Conservation (phyloP, 1,140 invertebrate species). For the Drosophila saltans region DNA sequence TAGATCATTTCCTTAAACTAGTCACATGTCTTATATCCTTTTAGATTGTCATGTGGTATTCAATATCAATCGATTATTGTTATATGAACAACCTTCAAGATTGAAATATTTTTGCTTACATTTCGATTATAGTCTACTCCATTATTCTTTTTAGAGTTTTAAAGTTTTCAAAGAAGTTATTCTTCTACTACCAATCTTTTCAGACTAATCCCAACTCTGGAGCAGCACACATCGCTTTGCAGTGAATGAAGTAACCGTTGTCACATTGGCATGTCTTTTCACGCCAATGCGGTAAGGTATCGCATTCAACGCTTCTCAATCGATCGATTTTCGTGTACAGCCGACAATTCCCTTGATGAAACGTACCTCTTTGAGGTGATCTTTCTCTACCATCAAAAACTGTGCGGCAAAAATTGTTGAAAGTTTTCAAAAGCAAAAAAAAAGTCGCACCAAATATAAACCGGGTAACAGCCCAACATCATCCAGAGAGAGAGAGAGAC, state of each 20-base stretch:
- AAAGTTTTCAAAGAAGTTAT: too few species aligned
- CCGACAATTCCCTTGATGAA: conserved; percentile 59
- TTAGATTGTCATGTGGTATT: too few species aligned
- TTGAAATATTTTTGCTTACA: too few species aligned
- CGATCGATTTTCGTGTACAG: conserved; percentile 11
- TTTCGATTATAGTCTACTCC: too few species aligned
- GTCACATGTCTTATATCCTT: too few species aligned
- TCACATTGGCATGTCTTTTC: conserved; percentile 69
- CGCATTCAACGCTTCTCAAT: conserved; percentile 75
- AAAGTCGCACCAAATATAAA: conserved; percentile 38
- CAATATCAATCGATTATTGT: too few species aligned
- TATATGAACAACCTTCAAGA: too few species aligned
- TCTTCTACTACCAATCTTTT: background rate
- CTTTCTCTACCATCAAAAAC: conserved; percentile 27
- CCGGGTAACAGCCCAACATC: conserved; percentile 2
- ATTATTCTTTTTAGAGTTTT: too few species aligned
- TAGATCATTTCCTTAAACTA: too few species aligned
- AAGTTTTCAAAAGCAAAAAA: conserved; percentile 50
- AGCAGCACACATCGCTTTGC: background rate
- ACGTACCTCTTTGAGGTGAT: conserved; percentile 1
- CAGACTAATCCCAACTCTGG: conserved; percentile 4
- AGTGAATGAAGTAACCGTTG: conserved; percentile 31
- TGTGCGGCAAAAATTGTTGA: conserved; percentile 63
- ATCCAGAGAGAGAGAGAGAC: too few species aligned
- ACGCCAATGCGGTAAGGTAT: conserved; percentile 71